phyloP scores from a whole-genome alignment of 2,113 vertebrate species.

The Ammodytes dubius region DNA sequence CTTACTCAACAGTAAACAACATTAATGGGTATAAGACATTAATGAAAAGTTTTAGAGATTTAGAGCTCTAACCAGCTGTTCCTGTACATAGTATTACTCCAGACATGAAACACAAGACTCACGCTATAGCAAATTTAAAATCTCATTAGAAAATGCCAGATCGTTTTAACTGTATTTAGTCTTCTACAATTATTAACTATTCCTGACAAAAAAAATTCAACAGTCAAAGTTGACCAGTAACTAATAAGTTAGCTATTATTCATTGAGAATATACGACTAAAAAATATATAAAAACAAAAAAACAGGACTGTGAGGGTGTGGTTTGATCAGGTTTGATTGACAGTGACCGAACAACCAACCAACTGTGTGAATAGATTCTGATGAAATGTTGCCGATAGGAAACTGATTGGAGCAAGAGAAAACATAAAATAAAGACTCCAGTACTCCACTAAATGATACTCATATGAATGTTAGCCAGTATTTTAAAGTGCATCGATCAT shows the following conservation, averaged over 20 bases:
- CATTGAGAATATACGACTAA: neutral
- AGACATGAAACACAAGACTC: neutral
- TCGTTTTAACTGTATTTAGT: conserved; percentile 18
- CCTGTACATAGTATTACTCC: conserved; percentile 25
- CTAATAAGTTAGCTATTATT: neutral
- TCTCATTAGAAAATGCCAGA: conserved; percentile 25
- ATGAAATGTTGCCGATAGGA: neutral
- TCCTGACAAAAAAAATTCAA: neutral
- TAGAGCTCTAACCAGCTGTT: conserved; percentile 36
- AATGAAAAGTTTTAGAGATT: conserved; percentile 19
- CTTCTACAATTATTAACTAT: neutral
- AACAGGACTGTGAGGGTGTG: neutral
- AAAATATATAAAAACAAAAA: neutral
- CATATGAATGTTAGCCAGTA: conserved; percentile 29
- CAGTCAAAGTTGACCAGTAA: neutral
- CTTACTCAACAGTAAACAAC: conserved; percentile 32
- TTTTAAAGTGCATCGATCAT: conserved; percentile 40
- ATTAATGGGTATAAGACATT: conserved; percentile 28
- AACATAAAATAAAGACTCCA: neutral
- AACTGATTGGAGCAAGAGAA: neutral
- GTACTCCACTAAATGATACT: conserved; percentile 36
- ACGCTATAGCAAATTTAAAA: conserved; percentile 1
- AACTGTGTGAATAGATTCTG: neutral
- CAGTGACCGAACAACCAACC: neutral
- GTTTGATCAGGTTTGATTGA: neutral